Evolutionary conservation across 1,140 invertebrate species (phyloP), one percentile per base, ranked within the genome.

Genomic region (Polypedilum vanderplanki): DNA sequence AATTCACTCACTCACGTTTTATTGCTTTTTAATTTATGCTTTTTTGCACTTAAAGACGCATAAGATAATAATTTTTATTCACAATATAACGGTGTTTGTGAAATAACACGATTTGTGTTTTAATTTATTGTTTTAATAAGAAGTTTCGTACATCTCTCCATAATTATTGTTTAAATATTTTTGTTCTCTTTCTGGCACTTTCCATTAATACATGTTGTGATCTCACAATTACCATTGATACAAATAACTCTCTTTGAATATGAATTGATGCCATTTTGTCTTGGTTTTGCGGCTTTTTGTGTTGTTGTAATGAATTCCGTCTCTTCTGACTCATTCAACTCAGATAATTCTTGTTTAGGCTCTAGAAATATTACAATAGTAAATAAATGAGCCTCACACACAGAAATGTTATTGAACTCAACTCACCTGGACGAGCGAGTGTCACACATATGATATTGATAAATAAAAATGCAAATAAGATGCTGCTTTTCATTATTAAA

Each of bases 1-100:
- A 33, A 33, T 57, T 57, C 10, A 15, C 8, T 46, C 8, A 57
- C 12, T 57, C 46, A 57, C 46, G 46, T n/a, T n/a, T 57, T 57
- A 57, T 57, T 57, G 10, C 46, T 57, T n/a, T 57, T 57, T 57
- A 57, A 57, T 57, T 57, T 57, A 57, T 57, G 46, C 4, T 57
- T 57, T 33, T 33, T 33, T 33, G 46, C 46, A 57, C 3, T 15
- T 57, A n/a, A 57, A 57, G 10, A 57, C 12, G 46, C 46, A 57
- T 33, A 57, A 57, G 4, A n/a, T 12, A 57, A 15, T 15, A 57
- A 57, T 57, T 57, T 57, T 57, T n/a, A n/a, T n/a, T 57, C 10
- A 57, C 24, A 33, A 33, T 33, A 33, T 33, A 33, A 33, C 24
- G 24, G 24, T 33, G 5, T 15, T 57, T n/a, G 46, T 57, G 46